Conservation (phyloP, 2,888 invertebrate species). For the Agrenia bidenticulata region DNA sequence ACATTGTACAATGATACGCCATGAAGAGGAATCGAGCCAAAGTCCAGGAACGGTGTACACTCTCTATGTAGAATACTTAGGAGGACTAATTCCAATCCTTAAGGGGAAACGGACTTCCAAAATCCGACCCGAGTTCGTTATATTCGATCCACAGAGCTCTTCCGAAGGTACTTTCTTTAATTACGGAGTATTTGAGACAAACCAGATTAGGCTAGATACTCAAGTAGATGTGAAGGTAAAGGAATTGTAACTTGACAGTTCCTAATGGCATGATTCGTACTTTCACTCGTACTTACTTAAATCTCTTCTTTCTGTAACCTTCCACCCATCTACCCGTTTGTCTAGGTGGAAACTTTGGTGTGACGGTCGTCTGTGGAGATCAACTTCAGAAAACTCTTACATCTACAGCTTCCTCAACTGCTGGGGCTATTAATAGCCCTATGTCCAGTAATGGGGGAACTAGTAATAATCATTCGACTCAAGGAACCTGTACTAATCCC, state of each 20-base stretch:
- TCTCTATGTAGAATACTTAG: slow-evolving; percentile 90
- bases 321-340: no score
- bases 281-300: no score
- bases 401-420: background rate
- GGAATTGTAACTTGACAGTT: no score
- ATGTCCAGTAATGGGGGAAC: background rate
- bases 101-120: slow-evolving; percentile 95
- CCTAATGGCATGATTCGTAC: no score
- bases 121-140: slow-evolving; percentile 96
- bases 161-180: slow-evolving; percentile 56
- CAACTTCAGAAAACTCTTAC: background rate
- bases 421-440: background rate
- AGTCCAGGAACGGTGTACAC: slow-evolving; percentile 71
- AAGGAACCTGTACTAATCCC: background rate
- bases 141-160: slow-evolving; percentile 81
- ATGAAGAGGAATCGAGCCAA: slow-evolving; percentile 72
- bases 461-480: background rate
- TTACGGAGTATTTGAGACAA: no score
- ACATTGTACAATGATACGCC: slow-evolving; percentile 96
- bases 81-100: slow-evolving; percentile 89
- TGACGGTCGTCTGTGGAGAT: slow-evolving; percentile 15
- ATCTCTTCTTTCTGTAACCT: no score
- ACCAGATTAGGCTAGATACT: no score
- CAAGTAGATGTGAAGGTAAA: no score
- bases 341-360: slow-evolving; percentile 3